A percentile compares a stretch with the other conserved stretches of the same genome.
Conservation (phyloP, 2,888 invertebrate genomes). For the Gnatocerus cornutus region DNA sequence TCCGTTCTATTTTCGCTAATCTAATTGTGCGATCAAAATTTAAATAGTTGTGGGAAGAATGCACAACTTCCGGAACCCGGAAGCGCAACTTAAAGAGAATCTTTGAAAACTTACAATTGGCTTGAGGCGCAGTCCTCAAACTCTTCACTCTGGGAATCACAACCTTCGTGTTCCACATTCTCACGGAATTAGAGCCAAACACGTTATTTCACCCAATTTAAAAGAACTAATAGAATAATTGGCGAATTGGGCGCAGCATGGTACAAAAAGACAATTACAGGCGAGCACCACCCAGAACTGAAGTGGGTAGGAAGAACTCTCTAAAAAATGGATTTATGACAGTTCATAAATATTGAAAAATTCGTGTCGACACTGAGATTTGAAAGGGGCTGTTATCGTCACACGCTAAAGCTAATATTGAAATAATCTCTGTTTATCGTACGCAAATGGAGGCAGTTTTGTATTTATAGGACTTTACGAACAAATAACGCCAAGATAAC, state of each 20-base stretch:
- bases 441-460: too few relatives aligned
- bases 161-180: conserved; percentile 40
- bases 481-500: too few relatives aligned
- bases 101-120: conserved; percentile 42
- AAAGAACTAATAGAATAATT: conserved; percentile 45
- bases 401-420: too few relatives aligned
- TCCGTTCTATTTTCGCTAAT: too few relatives aligned
- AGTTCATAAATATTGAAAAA: background rate
- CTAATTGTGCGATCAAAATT: too few relatives aligned
- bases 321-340: conserved; percentile 1
- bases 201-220: conserved; percentile 29
- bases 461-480: too few relatives aligned
- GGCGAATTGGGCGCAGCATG: conserved; percentile 28
- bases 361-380: background rate
- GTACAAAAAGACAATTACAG: conserved; percentile 34
- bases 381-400: too few relatives aligned
- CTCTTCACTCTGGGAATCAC: conserved; percentile 46
- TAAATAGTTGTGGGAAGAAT: too few relatives aligned
- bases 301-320: conserved; percentile 1
- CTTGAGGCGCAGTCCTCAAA: conserved; percentile 8
- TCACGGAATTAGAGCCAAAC: background rate
- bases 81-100: too few relatives aligned
- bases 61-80: too few relatives aligned
- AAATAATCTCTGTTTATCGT: too few relatives aligned
- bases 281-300: conserved; percentile 29